Conservation (phyloP, 1,140 invertebrate genomes). For the Microplitis mediator region DNA sequence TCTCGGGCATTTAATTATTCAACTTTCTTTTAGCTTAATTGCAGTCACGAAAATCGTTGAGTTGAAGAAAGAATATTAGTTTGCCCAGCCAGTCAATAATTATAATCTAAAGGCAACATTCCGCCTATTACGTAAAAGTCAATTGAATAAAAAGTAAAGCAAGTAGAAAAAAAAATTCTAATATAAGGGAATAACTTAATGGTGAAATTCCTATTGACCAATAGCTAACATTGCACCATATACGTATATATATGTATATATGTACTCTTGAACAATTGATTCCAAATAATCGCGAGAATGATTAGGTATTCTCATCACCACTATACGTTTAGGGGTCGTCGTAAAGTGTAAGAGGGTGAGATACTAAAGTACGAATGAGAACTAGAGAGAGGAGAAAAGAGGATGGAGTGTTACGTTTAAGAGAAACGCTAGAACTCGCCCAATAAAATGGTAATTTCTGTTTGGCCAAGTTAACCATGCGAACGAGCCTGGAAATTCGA, state of each 20-base stretch:
- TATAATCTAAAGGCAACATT: slow-evolving; percentile 1
- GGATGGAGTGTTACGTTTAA: slow-evolving; percentile 42
- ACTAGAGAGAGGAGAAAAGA: slow-evolving; percentile 27
- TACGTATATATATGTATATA: not conserved
- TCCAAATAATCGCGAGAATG: slow-evolving; percentile 43
- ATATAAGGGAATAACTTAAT: not conserved
- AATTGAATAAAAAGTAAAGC: not conserved
- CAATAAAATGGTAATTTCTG: slow-evolving; percentile 69
- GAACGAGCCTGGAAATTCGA: slow-evolving; percentile 59
- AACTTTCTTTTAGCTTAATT: slow-evolving; percentile 60
- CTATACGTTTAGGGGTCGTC: slow-evolving; percentile 43
- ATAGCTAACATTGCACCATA: not conserved
- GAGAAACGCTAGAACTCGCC: slow-evolving; percentile 59
- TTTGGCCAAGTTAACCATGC: slow-evolving; percentile 66
- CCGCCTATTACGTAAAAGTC: not conserved
- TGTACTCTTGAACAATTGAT: slow-evolving; percentile 24
- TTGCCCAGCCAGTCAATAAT: slow-evolving; percentile 23
- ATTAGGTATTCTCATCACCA: slow-evolving; percentile 62
- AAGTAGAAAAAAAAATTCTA: not conserved
- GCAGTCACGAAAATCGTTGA: slow-evolving; percentile 51
- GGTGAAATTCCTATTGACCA: not conserved
- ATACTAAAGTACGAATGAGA: slow-evolving; percentile 18
- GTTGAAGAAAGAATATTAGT: slow-evolving; percentile 45
- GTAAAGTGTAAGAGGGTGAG: slow-evolving; percentile 48
- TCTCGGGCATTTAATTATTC: slow-evolving; percentile 47